Base-by-base conservation (phyloP, 2,888 invertebrate species). In the Drosophila multiciliata region DNA sequence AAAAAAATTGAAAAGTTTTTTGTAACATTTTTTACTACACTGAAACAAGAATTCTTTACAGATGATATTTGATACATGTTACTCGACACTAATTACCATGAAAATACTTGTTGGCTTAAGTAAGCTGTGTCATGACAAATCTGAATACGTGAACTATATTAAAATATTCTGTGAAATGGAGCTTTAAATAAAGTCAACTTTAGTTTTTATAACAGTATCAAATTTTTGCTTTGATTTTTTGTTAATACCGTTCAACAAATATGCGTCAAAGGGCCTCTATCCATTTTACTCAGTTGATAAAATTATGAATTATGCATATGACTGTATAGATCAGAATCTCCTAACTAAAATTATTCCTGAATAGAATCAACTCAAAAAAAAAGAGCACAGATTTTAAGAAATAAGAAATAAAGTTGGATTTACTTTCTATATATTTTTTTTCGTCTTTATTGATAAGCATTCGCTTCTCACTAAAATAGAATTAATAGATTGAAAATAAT, bases 41-140 rank as follows among this genome's bases (percentile, higher is more conserved):
- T 17, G 11, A n/a, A n/a, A 33, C 48, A 15, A 26, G 2, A 12
- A 33, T 35, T 45, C 26, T 55, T n/a, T 55, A n/a, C 26, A 15
- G 45, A 29, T 55, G 55, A 38, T 12, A 29, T 29, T 55, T 26
- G 59, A 59, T 23, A 35, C 23, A 23, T 23, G 59, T 26, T 17
- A 48, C 23, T n/a, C n/a, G 32, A 59, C 45, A 48, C 38, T 12
- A 38, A 55, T n/a, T 55, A n/a, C 26, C 26, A 12, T 54, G 3
- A 29, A 8, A 54, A n/a, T 29, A 11, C 2, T 2, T 2, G 20
- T 23, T 35, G 35, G 17, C 35, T 53, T 23, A 23, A 23, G 9
- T 9, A 35, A 6, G 15, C 20, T 20, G 9, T 11, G 23, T 11
- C 35, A 17, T 23, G 9, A 33, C 8, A 15, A 33, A 32, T 52